Conservation (phyloP, 2,888 invertebrate genomes). For the Drosophila incognita region DNA sequence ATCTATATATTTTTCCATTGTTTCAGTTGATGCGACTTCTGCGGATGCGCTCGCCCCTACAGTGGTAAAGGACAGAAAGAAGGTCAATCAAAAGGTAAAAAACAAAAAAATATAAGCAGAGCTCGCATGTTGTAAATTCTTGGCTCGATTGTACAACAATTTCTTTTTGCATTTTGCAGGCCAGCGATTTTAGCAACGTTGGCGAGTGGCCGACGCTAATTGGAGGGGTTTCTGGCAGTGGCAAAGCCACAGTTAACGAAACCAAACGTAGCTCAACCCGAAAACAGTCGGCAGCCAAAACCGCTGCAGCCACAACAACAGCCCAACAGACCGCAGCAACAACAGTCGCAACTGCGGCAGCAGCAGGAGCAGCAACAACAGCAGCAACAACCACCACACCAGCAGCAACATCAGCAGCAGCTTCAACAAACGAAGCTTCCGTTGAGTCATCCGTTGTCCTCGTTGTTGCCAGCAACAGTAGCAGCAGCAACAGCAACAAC, state of each 20-base stretch:
- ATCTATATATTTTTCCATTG: conserved; percentile 25
- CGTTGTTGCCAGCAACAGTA: conserved; percentile 20
- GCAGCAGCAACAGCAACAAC: conserved; percentile 40
- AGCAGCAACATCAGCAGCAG: conserved; percentile 21
- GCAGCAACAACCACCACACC: conserved; percentile 29
- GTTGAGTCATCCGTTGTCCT: conserved; percentile 47
- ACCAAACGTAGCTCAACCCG: conserved; percentile 80
- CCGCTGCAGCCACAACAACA: conserved; percentile 25
- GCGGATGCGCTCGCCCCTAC: conserved; percentile 78
- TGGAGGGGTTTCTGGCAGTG: conserved; percentile 86
- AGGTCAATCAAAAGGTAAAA: conserved; percentile 87
- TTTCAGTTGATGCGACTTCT: conserved; percentile 72
- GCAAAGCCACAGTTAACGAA: conserved; percentile 86
- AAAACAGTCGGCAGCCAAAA: conserved; percentile 69
- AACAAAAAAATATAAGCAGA: conserved; percentile 47
- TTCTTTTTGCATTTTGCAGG: conserved; percentile 85
- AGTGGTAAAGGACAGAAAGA: conserved; percentile 86
- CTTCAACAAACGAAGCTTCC: conserved; percentile 49
- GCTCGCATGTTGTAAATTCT: background rate
- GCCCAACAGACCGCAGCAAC: conserved; percentile 29
- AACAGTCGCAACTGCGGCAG: conserved; percentile 5
- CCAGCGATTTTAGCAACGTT: conserved; percentile 94
- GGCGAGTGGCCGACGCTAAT: conserved; percentile 95
- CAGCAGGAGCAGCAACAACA: conserved; percentile 25
- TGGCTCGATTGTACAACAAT: background rate